Conservation (phyloP, 2,888 invertebrate genomes). For the Drosophila differens region DNA sequence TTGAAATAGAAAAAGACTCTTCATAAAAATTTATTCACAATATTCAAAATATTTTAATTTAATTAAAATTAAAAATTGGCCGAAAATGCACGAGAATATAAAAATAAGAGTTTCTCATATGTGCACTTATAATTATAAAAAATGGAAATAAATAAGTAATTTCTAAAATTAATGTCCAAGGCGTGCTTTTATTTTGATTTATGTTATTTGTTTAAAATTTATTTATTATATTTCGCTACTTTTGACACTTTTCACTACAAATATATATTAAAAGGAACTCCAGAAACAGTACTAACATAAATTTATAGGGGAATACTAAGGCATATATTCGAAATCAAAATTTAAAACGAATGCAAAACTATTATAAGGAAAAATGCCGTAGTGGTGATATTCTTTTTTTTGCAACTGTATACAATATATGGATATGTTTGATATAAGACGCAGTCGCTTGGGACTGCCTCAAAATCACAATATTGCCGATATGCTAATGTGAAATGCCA, state of each 20-base stretch:
- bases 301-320: background rate
- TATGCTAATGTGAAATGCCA: conserved; percentile 62
- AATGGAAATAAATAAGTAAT: background rate
- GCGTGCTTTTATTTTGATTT: background rate
- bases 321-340: background rate
- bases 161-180: background rate
- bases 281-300: background rate
- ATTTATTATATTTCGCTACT: background rate
- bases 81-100: too few relatives aligned
- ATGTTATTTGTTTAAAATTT: background rate
- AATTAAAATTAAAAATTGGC: background rate
- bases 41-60: background rate
- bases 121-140: background rate
- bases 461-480: conserved; percentile 38
- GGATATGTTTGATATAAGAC: background rate
- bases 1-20: background rate
- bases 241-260: background rate
- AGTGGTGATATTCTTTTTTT: background rate
- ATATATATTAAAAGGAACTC: background rate
- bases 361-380: background rate
- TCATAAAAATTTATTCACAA: background rate
- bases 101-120: background rate
- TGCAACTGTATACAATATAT: background rate
- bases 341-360: background rate
- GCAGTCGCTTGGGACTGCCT: conserved; percentile 51